Conservation (phyloP, 2,797 vertebrate genomes). For the Mormyrops attenuatus region DNA sequence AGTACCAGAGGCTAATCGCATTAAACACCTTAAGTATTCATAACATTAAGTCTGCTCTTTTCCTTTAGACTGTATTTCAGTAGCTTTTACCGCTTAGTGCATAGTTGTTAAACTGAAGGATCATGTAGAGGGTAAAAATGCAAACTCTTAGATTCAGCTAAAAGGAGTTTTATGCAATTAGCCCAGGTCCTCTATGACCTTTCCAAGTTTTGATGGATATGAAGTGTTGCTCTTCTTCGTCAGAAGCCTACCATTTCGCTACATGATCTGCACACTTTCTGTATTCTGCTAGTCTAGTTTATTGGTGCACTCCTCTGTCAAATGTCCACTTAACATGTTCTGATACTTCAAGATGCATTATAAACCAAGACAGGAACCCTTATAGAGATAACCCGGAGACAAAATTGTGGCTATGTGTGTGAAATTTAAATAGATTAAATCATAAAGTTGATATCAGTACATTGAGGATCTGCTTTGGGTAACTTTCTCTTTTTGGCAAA, state of each 20-base stretch:
- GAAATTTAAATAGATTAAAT: neutral
- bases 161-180: constrained; percentile 39
- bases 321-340: constrained; percentile 63
- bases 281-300: constrained; percentile 67
- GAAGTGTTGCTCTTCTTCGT: constrained; percentile 58
- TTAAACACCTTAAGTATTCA: constrained; percentile 9
- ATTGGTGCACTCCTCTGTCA: constrained; percentile 57
- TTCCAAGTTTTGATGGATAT: constrained; percentile 38
- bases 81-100: constrained; percentile 58
- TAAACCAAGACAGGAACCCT: constrained; percentile 24
- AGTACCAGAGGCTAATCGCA: constrained; percentile 26
- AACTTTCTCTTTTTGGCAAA: neutral
- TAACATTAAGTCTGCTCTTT: constrained; percentile 14
- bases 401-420: neutral
- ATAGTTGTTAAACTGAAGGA: constrained; percentile 43
- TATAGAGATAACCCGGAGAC: neutral
- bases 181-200: constrained; percentile 32
- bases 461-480: neutral
- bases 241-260: constrained; percentile 58
- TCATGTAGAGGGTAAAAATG: constrained; percentile 28
- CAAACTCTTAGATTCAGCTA: constrained; percentile 33
- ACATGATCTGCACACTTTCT: constrained; percentile 57
- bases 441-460: neutral
- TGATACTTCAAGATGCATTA: constrained; percentile 54
- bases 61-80: constrained; percentile 44